Evolutionary conservation across 1,140 invertebrate genomes (phyloP).

Genomic region (Nasonia giraulti): DNA sequence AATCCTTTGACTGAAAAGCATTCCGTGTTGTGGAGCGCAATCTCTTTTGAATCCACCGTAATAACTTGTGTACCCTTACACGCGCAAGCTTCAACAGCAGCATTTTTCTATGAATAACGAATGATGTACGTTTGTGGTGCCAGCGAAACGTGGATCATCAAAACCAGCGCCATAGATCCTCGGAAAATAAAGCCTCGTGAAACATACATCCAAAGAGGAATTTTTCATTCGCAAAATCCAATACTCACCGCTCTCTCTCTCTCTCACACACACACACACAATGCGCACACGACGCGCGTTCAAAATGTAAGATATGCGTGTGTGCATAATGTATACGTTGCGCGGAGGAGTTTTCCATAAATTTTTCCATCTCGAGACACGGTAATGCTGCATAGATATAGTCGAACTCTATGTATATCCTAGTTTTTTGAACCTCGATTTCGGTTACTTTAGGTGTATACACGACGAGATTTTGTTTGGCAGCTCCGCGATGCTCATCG

Average conservation of each 20-base stretch:
- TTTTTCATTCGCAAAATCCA: background rate
- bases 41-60: too few relatives aligned
- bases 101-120: too few relatives aligned
- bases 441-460: background rate
- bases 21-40: too few relatives aligned
- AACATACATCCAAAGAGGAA: background rate
- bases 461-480: too few relatives aligned
- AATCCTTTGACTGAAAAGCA: too few relatives aligned
- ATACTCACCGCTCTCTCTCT: background rate
- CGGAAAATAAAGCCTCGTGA: background rate
- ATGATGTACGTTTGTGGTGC: too few relatives aligned
- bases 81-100: too few relatives aligned
- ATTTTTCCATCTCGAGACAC: background rate
- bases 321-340: background rate
- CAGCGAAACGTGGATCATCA: background rate
- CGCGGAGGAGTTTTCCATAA: background rate
- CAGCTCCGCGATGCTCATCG: too few relatives aligned
- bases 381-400: too few relatives aligned
- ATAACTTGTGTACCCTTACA: too few relatives aligned
- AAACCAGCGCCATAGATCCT: background rate
- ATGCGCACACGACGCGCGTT: background rate
- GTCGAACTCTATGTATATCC: constrained; percentile 17
- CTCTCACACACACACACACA: too few relatives aligned
- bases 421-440: constrained; percentile 32
- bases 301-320: background rate